Evolutionary conservation across 2,113 vertebrate genomes (phyloP), one percentile per base, ranked within the genome.

Genomic region (Forbesichthys agassizii): DNA sequence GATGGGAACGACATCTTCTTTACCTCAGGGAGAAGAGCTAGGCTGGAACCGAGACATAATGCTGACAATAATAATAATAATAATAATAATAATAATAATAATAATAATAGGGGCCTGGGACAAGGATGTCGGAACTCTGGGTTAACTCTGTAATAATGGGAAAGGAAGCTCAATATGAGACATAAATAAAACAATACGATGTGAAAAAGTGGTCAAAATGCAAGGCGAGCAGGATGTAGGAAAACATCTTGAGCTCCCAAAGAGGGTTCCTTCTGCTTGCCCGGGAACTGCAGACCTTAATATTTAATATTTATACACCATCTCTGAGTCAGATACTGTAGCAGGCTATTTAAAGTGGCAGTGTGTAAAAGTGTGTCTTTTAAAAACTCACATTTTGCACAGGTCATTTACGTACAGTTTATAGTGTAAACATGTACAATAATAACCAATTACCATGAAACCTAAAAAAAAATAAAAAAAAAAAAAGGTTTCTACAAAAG

Each of bases 1-100:
- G 86, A 90, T 89, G 86, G 86, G 81, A 89, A 89, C 83, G 86
- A 85, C 81, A 84, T 88, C 76, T 52, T 58, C 61, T 73, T 87
- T 74, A 87, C 86, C 85, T 86, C 76, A 62, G 82, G 86, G 89
- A 78, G 75, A 87, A 67, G 80, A 79, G 73, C 36, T 66, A 77
- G 82, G 81, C 73, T 78, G 75, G 83, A 84, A 80, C 82, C 73
- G 78, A 75, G 74, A 66, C 74, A 42, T 42, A 42, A 42, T 42
- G 7, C 4, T 42, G 7, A 42, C 7, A 42, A 42, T 42, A 42
- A 42, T 42, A 42, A 42, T 42, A 42, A 42, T 42, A 42, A 42
- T 42, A 42, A 42, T 42, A 42, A 42, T 42, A 42, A 42, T 42
- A 42, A 42, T 42, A 42, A 42, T 42, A 42, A 42, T 42, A 42